Conservation (phyloP, 2,113 vertebrate genomes). For the Xiphophorus couchianus region DNA sequence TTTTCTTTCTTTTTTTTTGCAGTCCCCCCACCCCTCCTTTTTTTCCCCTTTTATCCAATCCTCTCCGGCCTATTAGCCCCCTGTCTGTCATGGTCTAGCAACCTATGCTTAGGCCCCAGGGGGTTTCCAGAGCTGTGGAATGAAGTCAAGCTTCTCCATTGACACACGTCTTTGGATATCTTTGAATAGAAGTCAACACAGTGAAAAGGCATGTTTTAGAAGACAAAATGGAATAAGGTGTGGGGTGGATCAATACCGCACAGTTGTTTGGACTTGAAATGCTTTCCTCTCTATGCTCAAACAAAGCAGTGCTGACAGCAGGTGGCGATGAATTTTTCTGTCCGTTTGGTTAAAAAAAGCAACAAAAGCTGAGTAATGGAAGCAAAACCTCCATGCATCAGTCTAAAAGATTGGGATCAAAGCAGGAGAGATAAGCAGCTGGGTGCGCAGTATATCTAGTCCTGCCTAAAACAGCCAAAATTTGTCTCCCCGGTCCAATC, state of each 20-base stretch:
- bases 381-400: slow-evolving; percentile 63
- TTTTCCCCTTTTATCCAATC: slow-evolving; percentile 71
- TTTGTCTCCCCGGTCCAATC: slow-evolving; percentile 55
- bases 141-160: slow-evolving; percentile 79
- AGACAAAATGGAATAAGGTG: slow-evolving; percentile 75
- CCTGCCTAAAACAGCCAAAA: slow-evolving; percentile 44
- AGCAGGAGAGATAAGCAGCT: slow-evolving; percentile 54
- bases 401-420: slow-evolving; percentile 69
- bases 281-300: slow-evolving; percentile 66
- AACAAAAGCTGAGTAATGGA: slow-evolving; percentile 70
- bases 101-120: slow-evolving; percentile 73
- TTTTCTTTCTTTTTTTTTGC: slow-evolving; percentile 41
- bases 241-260: slow-evolving; percentile 72
- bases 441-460: slow-evolving; percentile 37
- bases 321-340: slow-evolving; percentile 70
- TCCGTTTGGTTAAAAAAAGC: slow-evolving; percentile 61
- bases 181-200: slow-evolving; percentile 81
- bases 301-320: slow-evolving; percentile 71
- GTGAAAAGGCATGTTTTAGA: slow-evolving; percentile 80
- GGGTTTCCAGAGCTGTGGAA: slow-evolving; percentile 73
- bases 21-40: slow-evolving; percentile 15
- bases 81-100: slow-evolving; percentile 75
- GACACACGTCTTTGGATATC: slow-evolving; percentile 74
- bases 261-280: slow-evolving; percentile 68
- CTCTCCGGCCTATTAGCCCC: slow-evolving; percentile 80